Evolutionary conservation across 2,113 vertebrate species (phyloP).

Genomic region (Ciconia maguari): DNA sequence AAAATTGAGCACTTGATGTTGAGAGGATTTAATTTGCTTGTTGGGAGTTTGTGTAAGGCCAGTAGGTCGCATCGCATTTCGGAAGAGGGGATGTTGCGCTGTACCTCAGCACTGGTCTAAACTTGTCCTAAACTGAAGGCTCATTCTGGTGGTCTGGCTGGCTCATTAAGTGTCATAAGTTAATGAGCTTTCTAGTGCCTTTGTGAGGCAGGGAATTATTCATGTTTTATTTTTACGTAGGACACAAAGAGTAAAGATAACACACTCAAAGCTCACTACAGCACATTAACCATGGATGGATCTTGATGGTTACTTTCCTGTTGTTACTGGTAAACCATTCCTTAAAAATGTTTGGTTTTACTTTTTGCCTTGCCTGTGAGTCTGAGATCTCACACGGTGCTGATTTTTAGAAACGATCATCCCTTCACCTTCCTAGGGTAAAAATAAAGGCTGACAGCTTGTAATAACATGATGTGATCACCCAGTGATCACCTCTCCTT

Average conservation of each 20-base stretch:
- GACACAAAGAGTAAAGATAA: not conserved
- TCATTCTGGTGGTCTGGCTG: not conserved
- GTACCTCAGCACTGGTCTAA: not conserved
- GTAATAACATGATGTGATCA: not conserved
- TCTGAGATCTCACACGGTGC: not conserved
- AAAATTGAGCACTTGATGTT: not conserved
- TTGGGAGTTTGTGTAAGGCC: not conserved
- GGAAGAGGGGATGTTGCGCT: not conserved
- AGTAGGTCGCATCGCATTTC: fast-evolving
- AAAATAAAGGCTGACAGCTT: not conserved
- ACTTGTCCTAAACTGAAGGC: fast-evolving
- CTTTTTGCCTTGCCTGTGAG: not conserved
- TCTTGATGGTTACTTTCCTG: not conserved
- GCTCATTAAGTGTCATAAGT: not conserved
- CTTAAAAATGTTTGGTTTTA: not conserved
- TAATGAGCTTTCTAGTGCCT: not conserved
- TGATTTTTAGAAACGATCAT: not conserved
- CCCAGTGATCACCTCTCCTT: not conserved
- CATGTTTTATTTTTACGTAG: not conserved
- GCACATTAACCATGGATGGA: not conserved
- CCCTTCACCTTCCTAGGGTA: not conserved
- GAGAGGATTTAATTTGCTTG: not conserved
- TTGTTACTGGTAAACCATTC: not conserved
- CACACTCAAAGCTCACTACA: not conserved
- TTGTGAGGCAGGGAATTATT: not conserved